These are phyloP conservation scores for Netelia inedita DNA, from an alignment of 2,888 invertebrate genomes.

Conservation along the genomic window DNA sequence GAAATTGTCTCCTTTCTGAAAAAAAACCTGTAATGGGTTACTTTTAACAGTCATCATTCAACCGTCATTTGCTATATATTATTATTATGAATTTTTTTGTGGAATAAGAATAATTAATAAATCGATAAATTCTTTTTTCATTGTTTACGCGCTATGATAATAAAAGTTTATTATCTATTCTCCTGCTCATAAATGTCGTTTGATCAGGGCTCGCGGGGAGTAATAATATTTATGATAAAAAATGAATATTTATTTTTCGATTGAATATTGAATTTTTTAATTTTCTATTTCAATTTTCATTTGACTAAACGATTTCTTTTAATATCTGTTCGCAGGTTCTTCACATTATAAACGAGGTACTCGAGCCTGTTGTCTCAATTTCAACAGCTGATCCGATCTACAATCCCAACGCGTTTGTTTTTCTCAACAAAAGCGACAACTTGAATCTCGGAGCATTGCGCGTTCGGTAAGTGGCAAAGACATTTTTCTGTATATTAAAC, in stretches of 20 bases:
- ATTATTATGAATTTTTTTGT: background rate
- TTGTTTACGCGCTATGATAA: no score
- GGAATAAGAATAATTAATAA: no score
- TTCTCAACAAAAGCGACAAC: constrained; percentile 91
- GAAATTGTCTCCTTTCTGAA: background rate
- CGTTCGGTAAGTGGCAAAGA: constrained; percentile 88
- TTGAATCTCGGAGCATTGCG: constrained; percentile 91
- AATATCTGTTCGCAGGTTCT: constrained; percentile 88
- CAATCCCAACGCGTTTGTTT: constrained; percentile 93
- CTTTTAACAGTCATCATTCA: background rate
- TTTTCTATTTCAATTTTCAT: constrained; percentile 11
- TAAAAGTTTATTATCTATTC: no score
- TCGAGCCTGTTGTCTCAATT: constrained; percentile 89
- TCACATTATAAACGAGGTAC: constrained; percentile 95
- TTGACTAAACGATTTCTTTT: constrained; percentile 32
- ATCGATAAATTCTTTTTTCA: no score
- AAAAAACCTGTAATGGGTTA: background rate
- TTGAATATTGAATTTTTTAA: background rate
- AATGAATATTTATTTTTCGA: background rate
- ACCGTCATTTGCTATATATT: background rate
- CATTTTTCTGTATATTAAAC: background rate
- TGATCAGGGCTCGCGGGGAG: no score
- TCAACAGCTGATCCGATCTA: constrained; percentile 89
- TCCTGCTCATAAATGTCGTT: no score
- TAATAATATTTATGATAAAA: background rate